Evolutionary conservation across 1,140 invertebrate species (phyloP).

Genomic region (Platyscapa corneri): DNA sequence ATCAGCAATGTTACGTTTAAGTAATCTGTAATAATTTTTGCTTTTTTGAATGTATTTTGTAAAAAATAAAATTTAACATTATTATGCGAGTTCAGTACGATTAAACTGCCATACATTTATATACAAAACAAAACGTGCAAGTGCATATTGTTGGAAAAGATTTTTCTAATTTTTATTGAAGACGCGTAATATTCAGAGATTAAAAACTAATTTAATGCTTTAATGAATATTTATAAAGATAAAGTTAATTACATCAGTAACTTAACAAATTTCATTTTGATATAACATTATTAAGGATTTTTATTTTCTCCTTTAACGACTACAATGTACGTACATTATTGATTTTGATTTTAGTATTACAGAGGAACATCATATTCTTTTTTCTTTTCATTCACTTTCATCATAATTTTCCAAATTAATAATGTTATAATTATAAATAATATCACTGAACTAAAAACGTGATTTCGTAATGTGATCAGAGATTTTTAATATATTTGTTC

Average conservation of each 20-base stretch:
- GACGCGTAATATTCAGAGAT: neutral
- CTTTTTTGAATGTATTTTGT: slow-evolving; percentile 30
- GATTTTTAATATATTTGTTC: neutral
- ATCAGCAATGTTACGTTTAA: neutral
- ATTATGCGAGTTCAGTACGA: slow-evolving; percentile 18
- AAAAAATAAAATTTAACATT: slow-evolving; percentile 11
- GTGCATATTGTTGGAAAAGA: neutral
- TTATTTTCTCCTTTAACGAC: neutral
- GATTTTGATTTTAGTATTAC: neutral
- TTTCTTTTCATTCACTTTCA: neutral
- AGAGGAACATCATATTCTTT: neutral
- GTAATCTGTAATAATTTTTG: neutral
- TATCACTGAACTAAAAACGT: neutral
- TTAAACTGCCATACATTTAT: slow-evolving; percentile 18
- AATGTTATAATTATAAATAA: slow-evolving; percentile 23
- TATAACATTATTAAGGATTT: neutral
- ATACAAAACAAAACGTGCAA: slow-evolving; percentile 22
- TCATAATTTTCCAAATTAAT: neutral
- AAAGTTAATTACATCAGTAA: neutral
- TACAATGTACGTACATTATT: slow-evolving; percentile 10
- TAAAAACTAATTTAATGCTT: neutral
- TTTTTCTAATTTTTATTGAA: slow-evolving; percentile 43
- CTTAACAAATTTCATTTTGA: neutral
- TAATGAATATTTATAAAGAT: neutral
- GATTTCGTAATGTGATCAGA: neutral